Evolutionary conservation across 2,113 vertebrate species (phyloP).

Genomic region (Spilogale gracilis): DNA sequence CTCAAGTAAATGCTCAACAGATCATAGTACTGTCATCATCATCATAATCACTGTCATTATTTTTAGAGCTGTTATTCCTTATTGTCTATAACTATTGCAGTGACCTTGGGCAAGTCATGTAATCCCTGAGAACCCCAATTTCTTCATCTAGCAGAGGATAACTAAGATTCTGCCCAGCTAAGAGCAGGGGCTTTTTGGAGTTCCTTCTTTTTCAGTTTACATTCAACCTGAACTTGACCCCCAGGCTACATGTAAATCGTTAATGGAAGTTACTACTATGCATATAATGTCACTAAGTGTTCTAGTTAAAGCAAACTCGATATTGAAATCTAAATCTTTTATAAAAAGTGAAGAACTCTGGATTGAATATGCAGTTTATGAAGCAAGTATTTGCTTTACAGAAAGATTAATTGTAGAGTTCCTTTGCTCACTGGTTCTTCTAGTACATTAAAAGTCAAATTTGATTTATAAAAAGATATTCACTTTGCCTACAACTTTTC

Average conservation of each 20-base stretch:
- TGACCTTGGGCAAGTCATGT: slow-evolving; percentile 74
- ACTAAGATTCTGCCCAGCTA: background rate
- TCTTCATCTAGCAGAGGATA: slow-evolving; percentile 48
- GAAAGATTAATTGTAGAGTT: background rate
- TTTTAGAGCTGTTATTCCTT: slow-evolving; percentile 71
- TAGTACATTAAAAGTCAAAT: slow-evolving; percentile 61
- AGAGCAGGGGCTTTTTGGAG: background rate
- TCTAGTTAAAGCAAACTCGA: slow-evolving; percentile 10
- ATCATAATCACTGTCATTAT: slow-evolving; percentile 67
- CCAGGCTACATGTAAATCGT: background rate
- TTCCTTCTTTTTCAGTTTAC: slow-evolving; percentile 20
- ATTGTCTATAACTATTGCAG: slow-evolving; percentile 41
- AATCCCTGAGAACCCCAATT: slow-evolving; percentile 56
- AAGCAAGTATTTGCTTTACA: slow-evolving; percentile 48
- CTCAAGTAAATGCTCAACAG: slow-evolving; percentile 54
- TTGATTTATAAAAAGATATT: slow-evolving; percentile 59
- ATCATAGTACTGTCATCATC: slow-evolving; percentile 73
- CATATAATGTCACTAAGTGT: background rate
- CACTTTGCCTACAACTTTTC: slow-evolving; percentile 38
- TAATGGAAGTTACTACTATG: background rate
- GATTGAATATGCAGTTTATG: slow-evolving; percentile 4
- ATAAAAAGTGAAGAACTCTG: slow-evolving; percentile 34
- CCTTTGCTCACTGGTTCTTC: background rate
- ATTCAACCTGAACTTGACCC: slow-evolving; percentile 35
- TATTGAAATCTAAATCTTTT: slow-evolving; percentile 39